A percentile compares a stretch with the other conserved stretches of the same genome.
These are phyloP conservation scores for Enteromius paludinosus DNA, from an alignment of 2,797 vertebrate genomes.

Conservation along the genomic window DNA sequence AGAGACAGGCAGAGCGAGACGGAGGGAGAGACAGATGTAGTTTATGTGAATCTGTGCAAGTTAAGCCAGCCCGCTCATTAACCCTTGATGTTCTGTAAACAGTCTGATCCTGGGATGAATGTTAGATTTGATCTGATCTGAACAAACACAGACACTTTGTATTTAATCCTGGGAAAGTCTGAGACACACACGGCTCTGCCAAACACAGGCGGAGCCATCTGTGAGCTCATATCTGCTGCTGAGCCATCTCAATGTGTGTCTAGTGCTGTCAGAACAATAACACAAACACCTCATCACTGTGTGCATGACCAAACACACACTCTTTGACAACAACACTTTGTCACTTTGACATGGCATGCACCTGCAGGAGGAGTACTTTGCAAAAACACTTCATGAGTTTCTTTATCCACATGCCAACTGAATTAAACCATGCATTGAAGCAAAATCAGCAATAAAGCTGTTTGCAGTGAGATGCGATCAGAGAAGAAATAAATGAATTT, in stretches of 20 bases:
- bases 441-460: not conserved
- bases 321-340: not conserved
- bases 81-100: not conserved
- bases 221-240: conserved; percentile 19
- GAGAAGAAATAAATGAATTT: not conserved
- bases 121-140: conserved; percentile 12
- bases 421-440: not conserved
- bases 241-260: not conserved
- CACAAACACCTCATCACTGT: not conserved
- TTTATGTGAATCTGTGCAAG: not conserved
- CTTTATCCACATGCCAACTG: not conserved
- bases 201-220: conserved; percentile 26
- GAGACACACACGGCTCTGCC: not conserved
- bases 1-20: conserved; percentile 24
- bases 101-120: not conserved
- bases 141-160: conserved; percentile 37
- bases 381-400: not conserved
- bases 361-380: not conserved
- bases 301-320: not conserved
- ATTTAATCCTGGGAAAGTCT: conserved; percentile 43
- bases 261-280: conserved; percentile 1
- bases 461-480: not conserved
- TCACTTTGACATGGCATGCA: too few species aligned
- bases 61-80: not conserved
- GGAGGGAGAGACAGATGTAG: conserved; percentile 1